Evolutionary conservation across 1,140 invertebrate genomes (phyloP), one percentile per base, ranked within the genome.

Genomic region (Calephelis nemesis): DNA sequence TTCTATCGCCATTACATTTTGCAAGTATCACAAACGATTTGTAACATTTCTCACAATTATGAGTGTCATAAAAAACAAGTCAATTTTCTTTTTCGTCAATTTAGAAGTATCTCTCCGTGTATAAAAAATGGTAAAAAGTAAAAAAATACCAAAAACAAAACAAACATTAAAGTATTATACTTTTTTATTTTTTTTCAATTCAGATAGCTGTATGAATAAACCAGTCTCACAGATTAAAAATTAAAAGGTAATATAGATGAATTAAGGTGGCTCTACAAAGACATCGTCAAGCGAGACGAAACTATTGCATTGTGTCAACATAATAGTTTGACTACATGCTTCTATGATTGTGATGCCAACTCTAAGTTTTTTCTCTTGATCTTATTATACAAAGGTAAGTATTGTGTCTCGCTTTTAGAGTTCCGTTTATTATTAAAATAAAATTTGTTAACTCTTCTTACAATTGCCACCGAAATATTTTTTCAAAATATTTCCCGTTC

Each of bases 381-480:
- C 77, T 86, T 86, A 87, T 88, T 87, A 89, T 87, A 85, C 84
- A 87, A 85, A 82, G 82, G 83, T 77, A 78, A 78, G 80, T 74
- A 84, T 83, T 85, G 76, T 83, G 72, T 71, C 72, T 77, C 66
- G 73, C 76, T 76, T 45, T 75, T 83, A 73, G 78, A 80, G 83
- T 77, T 75, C 75, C 60, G 67, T 71, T 15, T 52, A 19, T 47
- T 19, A 54, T 13, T 5, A 5, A 54, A 54, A 54, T 30, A n/a
- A 7, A 45, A 8, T 54, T 7, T 30, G 3, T 30, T 4, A 30
- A 30, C 30, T 30, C 30, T 30, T 30, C 30, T 30, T 30, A 4
- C 2, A 30, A 30, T 30, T 4, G 30, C 30, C 4, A 4, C 4
- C 4, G 3, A 30, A 30, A 0, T 2, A 9, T 8, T 19, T 19